A percentile compares a stretch with the other conserved stretches of the same genome.
Evolutionary conservation across 2,113 vertebrate species (phyloP).

Genomic region (Carollia perspicillata): DNA sequence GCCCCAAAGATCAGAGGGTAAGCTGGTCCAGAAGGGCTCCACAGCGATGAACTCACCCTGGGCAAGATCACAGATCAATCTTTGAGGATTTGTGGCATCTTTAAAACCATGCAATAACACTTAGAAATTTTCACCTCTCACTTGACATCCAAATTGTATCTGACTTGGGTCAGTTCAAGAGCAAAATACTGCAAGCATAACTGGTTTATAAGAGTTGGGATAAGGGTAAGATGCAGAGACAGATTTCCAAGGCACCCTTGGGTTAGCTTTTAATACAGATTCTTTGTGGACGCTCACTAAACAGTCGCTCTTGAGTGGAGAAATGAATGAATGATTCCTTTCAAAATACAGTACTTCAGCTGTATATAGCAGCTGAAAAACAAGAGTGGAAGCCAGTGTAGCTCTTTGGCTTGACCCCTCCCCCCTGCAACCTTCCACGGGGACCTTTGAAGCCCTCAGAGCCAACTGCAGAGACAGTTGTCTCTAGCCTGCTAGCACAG

Average conservation of each 20-base stretch:
- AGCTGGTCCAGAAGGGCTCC: background rate
- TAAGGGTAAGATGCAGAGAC: background rate
- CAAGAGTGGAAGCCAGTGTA: background rate
- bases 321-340: background rate
- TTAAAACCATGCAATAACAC: background rate
- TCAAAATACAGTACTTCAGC: background rate
- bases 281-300: background rate
- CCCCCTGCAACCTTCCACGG: background rate
- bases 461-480: no score
- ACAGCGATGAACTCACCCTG: background rate
- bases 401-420: background rate
- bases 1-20: background rate
- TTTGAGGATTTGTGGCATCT: background rate
- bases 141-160: background rate
- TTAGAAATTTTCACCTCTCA: background rate
- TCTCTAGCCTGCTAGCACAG: no score
- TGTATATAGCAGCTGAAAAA: background rate
- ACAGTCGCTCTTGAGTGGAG: background rate
- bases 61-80: background rate
- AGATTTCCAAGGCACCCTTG: background rate
- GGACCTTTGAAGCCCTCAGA: background rate
- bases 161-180: background rate
- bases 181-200: background rate
- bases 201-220: background rate
- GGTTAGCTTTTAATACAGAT: background rate